phyloP scores from a whole-genome alignment of 2,888 invertebrate genomes.

The Synergus gifuensis region DNA sequence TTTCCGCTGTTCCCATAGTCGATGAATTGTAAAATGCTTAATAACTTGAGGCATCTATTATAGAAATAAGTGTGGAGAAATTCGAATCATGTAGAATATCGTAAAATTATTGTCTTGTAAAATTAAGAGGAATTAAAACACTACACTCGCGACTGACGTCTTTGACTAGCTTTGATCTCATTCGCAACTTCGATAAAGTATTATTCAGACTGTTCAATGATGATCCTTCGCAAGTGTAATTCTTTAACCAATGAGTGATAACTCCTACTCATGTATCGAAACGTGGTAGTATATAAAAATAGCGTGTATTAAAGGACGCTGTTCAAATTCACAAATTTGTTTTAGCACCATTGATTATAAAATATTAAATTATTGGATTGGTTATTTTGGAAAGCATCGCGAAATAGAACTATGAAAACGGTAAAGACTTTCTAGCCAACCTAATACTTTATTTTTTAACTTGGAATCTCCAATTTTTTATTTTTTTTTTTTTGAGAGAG shows the following conservation, averaged over 20 bases:
- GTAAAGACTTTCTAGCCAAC: no score
- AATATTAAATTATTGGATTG: neutral
- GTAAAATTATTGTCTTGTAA: constrained; percentile 22
- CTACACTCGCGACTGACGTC: neutral
- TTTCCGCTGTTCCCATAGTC: neutral
- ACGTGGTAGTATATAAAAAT: neutral
- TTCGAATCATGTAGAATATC: constrained; percentile 5
- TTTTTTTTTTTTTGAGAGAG: neutral
- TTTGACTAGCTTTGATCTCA: constrained; percentile 31
- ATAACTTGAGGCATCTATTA: constrained; percentile 8
- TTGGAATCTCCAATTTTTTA: neutral
- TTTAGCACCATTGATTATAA: neutral
- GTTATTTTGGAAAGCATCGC: no score
- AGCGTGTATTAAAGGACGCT: constrained; percentile 15
- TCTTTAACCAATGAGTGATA: constrained; percentile 23
- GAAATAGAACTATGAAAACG: no score
- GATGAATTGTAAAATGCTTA: neutral
- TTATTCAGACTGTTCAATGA: constrained; percentile 27
- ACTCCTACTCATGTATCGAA: constrained; percentile 21
- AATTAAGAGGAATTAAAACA: constrained; percentile 11
- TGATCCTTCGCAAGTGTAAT: constrained; percentile 26
- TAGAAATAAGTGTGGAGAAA: neutral
- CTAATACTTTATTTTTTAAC: neutral
- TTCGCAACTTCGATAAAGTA: constrained; percentile 28
- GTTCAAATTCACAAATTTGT: neutral